Conservation (phyloP, 2,113 vertebrate genomes). For the Platysteira castanea region DNA sequence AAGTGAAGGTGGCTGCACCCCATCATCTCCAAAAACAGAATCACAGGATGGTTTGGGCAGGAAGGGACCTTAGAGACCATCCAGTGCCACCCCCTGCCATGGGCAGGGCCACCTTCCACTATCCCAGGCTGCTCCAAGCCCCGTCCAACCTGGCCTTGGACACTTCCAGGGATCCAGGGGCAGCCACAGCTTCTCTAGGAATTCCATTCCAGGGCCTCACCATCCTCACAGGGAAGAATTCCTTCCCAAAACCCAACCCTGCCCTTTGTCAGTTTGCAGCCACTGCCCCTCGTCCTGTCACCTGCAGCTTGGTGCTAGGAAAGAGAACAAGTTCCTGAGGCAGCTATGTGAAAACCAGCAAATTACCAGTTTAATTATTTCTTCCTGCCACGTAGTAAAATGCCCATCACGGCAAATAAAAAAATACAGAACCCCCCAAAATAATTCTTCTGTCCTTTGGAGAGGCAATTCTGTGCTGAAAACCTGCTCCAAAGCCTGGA, state of each 20-base stretch:
- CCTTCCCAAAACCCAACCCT: background rate
- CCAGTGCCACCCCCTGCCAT: accelerated
- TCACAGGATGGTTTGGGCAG: background rate
- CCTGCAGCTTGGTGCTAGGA: background rate
- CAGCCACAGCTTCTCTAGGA: background rate
- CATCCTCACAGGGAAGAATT: background rate
- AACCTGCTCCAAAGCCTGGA: background rate
- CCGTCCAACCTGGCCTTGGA: accelerated
- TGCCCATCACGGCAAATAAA: accelerated
- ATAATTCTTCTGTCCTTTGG: background rate
- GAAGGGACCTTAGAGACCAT: accelerated
- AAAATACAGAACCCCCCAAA: background rate
- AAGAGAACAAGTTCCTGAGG: background rate
- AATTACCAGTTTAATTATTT: background rate
- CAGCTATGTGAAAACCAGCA: background rate
- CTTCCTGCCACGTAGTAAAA: accelerated
- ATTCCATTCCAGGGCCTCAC: background rate
- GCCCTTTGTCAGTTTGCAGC: background rate
- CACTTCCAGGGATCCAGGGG: background rate
- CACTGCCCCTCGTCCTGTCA: background rate
- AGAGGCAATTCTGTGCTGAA: background rate
- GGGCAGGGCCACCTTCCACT: background rate
- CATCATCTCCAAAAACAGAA: background rate
- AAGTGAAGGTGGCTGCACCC: accelerated
- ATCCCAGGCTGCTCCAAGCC: accelerated